These are phyloP conservation scores for Sitta carolinensis DNA, from an alignment of 2,797 vertebrate species.

Conservation along the genomic window DNA sequence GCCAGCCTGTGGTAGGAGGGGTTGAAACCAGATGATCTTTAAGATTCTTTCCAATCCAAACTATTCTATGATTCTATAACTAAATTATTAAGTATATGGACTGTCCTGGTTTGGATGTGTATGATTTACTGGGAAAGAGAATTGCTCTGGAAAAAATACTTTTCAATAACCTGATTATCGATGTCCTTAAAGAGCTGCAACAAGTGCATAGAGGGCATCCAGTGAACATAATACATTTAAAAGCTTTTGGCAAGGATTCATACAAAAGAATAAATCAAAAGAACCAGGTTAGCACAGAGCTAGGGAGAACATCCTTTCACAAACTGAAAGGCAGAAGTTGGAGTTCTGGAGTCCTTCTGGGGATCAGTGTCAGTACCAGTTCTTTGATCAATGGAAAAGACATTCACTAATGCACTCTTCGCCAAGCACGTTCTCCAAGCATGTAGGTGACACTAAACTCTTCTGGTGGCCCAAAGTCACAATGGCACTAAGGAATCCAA, in stretches of 20 bases:
- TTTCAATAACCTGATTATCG: neutral
- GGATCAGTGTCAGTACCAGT: neutral
- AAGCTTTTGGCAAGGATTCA: neutral
- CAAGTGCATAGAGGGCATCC: neutral
- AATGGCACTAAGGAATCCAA: neutral
- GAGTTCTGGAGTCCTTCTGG: neutral
- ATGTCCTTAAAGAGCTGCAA: neutral
- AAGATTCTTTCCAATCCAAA: neutral
- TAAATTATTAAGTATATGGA: neutral
- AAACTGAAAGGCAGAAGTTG: neutral
- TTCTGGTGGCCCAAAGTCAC: neutral
- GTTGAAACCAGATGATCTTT: neutral
- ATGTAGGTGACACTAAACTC: neutral
- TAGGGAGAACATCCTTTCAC: neutral
- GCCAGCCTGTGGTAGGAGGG: too few relatives aligned
- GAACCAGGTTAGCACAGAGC: neutral
- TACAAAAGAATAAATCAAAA: neutral
- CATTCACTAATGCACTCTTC: neutral
- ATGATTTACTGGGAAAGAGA: neutral
- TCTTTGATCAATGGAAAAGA: neutral
- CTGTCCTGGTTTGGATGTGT: too few relatives aligned
- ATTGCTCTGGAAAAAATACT: neutral
- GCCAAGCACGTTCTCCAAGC: neutral
- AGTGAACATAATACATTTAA: neutral
- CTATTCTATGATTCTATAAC: neutral